Conservation (phyloP, 2,888 invertebrate genomes). For the Amphipoea lucens region DNA sequence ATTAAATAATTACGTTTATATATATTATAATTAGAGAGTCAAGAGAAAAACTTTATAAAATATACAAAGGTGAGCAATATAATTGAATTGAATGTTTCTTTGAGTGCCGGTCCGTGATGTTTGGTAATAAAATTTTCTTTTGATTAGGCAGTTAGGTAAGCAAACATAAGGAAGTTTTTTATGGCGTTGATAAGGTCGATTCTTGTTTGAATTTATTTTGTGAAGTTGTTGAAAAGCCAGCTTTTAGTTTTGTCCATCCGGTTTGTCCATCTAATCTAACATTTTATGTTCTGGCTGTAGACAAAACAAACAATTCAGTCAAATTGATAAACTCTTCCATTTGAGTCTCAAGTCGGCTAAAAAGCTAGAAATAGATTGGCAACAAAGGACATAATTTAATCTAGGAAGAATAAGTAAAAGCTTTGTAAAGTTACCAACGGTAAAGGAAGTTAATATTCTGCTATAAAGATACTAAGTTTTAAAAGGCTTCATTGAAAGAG, state of each 20-base stretch:
- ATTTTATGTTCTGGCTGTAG: not conserved
- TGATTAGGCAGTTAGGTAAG: slow-evolving; percentile 35
- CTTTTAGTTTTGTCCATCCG: too few species aligned
- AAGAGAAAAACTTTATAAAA: not conserved
- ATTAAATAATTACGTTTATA: not conserved
- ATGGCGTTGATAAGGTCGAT: slow-evolving; percentile 34
- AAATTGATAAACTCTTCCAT: not conserved
- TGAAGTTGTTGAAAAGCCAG: not conserved
- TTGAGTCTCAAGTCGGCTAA: not conserved
- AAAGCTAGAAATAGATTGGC: not conserved
- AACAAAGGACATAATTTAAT: not conserved
- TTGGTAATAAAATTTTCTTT: slow-evolving; percentile 51
- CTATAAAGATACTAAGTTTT: not conserved
- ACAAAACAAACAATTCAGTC: not conserved
- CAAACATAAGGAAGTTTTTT: slow-evolving; percentile 44
- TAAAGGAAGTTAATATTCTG: not conserved
- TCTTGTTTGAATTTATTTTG: slow-evolving; percentile 16
- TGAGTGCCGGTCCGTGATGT: slow-evolving; percentile 54
- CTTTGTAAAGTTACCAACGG: not conserved
- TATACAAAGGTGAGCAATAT: slow-evolving; percentile 16
- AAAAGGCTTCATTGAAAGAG: not conserved
- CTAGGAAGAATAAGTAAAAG: not conserved
- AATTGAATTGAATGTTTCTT: slow-evolving; percentile 55
- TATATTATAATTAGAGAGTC: not conserved
- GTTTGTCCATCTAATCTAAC: not conserved